phyloP scores from a whole-genome alignment of 2,888 invertebrate species.

The Aleiodes testaceus region DNA sequence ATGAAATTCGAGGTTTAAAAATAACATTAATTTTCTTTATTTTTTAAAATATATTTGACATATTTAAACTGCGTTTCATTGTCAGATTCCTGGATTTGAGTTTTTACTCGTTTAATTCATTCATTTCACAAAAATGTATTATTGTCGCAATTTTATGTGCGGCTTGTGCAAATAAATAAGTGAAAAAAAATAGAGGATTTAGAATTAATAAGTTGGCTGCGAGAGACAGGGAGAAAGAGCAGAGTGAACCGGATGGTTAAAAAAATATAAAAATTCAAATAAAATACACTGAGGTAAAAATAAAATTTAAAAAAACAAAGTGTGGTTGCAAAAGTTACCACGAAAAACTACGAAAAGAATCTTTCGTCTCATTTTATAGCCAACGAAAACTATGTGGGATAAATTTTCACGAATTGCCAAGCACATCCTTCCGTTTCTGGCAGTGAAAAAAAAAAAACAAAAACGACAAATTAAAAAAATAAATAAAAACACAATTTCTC shows the following conservation, averaged over 20 bases:
- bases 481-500: background rate
- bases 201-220: slow-evolving; percentile 17
- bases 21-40: too few relatives aligned
- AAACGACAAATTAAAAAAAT: too few relatives aligned
- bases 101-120: background rate
- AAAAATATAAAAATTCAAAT: background rate
- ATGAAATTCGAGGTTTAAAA: too few relatives aligned
- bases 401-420: slow-evolving; percentile 43
- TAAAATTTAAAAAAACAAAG: slow-evolving; percentile 3
- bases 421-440: slow-evolving; percentile 35
- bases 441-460: background rate
- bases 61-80: too few relatives aligned
- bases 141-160: slow-evolving; percentile 3
- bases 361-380: slow-evolving; percentile 19
- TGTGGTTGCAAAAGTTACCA: slow-evolving; percentile 20
- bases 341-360: slow-evolving; percentile 27
- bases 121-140: background rate
- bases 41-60: too few relatives aligned
- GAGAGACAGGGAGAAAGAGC: background rate
- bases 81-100: background rate
- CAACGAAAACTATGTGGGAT: slow-evolving; percentile 35
- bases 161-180: slow-evolving; percentile 5
- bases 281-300: slow-evolving; percentile 14
- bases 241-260: too few relatives aligned
- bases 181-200: background rate